Conservation (phyloP, 1,140 invertebrate species). For the Sarcophaga bullata region DNA sequence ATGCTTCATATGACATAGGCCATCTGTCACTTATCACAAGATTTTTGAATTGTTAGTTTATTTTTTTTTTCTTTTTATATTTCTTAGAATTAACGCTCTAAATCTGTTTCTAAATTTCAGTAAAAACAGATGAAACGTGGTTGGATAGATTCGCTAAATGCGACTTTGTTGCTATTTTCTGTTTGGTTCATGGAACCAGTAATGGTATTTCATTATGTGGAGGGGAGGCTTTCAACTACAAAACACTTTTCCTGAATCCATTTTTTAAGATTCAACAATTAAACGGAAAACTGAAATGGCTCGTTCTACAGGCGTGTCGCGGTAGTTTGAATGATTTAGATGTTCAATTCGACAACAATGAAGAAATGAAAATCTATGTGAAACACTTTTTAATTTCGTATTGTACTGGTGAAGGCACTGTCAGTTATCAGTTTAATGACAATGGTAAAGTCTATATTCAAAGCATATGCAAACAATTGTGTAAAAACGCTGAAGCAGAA, state of each 20-base stretch:
- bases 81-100: too few species aligned
- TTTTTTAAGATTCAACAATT: not conserved
- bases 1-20: too few species aligned
- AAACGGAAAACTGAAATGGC: not conserved
- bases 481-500: not conserved
- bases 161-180: not conserved
- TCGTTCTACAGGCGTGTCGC: not conserved
- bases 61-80: not conserved
- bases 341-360: not conserved
- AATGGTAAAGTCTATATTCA: not conserved
- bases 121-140: not conserved
- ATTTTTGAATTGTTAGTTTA: not conserved
- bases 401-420: slow-evolving; percentile 10
- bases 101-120: not conserved
- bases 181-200: not conserved
- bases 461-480: not conserved
- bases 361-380: not conserved
- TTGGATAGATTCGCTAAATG: not conserved
- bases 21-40: not conserved
- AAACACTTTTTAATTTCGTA: not conserved
- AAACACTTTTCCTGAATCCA: not conserved
- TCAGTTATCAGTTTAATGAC: not conserved
- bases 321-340: not conserved
- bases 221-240: not conserved
- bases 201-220: not conserved